Base-by-base conservation (phyloP, 2,797 vertebrate species). In the Sparus aurata region DNA sequence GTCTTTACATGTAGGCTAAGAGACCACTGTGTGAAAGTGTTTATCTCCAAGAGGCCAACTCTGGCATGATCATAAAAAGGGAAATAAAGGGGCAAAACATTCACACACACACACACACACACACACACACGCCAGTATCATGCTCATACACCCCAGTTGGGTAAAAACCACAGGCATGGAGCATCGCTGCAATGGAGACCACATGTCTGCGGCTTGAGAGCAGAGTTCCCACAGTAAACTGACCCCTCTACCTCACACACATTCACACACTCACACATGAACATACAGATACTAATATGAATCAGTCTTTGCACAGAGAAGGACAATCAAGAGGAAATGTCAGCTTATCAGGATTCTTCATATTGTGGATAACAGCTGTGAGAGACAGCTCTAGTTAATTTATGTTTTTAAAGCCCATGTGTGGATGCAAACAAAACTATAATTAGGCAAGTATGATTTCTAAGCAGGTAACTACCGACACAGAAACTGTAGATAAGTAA, bases 161-260 rank as follows among this genome's bases (percentile, higher is more conserved):
- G 72, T 76, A 61, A 79, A 91, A 91, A 90, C 91, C 91, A 90
- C 89, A 93, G 86, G 85, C 84, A 90, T 85, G 85, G 83, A 86
- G 78, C 77, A 5, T 82, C 87, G 79, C 79, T 90, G 80, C 87
- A 88, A 90, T 89, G 88, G 89, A 92, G 90, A 94, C 94, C 91
- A 90, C 92, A 93, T 90, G 93, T 93, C 91, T 93, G 90, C 64
- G 71, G 89, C 77, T 82, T 54, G 23, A 74, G 79, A 86, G 74
- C 69, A 57, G 66, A 73, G 83, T 92, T 92, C 87, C 84, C 89
- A 92, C 87, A 93, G 83, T 84, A 85, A 50, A 62, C 49, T 90
- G 87, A 91, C 86, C 86, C 30, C 73, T 73, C 62, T 69, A 75
- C 77, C 80, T 69, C 66, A 75, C 54, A 73, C 69, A 81, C 61